Evolutionary conservation across 2,113 vertebrate species (phyloP).

Genomic region (Microcebus murinus): DNA sequence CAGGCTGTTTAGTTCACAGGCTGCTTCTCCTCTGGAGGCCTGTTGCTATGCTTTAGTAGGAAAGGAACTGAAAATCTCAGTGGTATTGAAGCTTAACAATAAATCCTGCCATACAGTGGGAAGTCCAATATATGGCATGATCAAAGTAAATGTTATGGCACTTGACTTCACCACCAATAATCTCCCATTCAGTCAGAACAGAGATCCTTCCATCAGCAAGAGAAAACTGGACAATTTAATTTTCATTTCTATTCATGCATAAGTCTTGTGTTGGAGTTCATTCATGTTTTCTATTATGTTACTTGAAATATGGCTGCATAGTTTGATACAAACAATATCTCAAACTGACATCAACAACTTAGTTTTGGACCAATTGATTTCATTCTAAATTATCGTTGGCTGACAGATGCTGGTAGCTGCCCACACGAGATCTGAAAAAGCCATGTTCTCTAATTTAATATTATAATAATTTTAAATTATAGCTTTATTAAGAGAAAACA

Average conservation of each 20-base stretch:
- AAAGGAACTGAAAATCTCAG: not conserved
- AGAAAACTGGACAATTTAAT: slow-evolving; percentile 73
- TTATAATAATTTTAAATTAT: slow-evolving; percentile 72
- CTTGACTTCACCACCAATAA: slow-evolving; percentile 63
- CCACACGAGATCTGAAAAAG: slow-evolving; percentile 60
- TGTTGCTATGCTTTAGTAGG: not conserved
- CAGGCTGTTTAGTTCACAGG: slow-evolving; percentile 52
- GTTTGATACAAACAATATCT: slow-evolving; percentile 76
- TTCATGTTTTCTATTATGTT: slow-evolving; percentile 72
- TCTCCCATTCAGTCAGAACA: slow-evolving; percentile 71
- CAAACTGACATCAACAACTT: slow-evolving; percentile 75
- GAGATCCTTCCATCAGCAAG: slow-evolving; percentile 61
- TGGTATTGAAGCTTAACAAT: slow-evolving; percentile 6
- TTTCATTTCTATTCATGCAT: slow-evolving; percentile 66
- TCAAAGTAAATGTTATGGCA: slow-evolving; percentile 71
- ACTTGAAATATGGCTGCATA: slow-evolving; percentile 66
- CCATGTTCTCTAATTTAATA: slow-evolving; percentile 70
- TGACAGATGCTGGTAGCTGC: slow-evolving; percentile 68
- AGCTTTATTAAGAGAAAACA: slow-evolving; percentile 73
- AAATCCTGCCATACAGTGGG: slow-evolving; percentile 34
- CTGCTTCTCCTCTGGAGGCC: slow-evolving; percentile 13
- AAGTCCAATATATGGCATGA: slow-evolving; percentile 54
- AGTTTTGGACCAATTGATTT: slow-evolving; percentile 70
- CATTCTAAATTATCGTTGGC: slow-evolving; percentile 62
- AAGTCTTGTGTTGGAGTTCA: slow-evolving; percentile 47